Evolutionary conservation across 2,888 invertebrate genomes (phyloP), one percentile per base, ranked within the genome.

Genomic region (Timandra comae): DNA sequence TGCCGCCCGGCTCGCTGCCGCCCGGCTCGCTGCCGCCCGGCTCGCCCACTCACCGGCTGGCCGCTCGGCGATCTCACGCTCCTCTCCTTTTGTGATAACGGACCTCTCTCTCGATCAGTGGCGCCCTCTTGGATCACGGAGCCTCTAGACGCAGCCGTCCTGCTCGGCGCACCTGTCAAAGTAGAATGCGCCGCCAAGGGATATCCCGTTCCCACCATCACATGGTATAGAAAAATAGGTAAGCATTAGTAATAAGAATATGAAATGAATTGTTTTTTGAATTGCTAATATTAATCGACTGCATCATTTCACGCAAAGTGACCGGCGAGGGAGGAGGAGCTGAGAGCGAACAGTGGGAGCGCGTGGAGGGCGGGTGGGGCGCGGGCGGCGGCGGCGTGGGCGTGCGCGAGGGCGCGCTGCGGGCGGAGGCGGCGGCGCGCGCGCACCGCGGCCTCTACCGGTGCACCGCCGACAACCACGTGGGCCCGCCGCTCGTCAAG

Each of bases 401-500:
- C 8, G 51, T 46, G 3, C 38, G 37, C 9, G 66, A 85, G 63
- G 91, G 92, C 27, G 89, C 91, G 7, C 72, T 93, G 41, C 75
- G 87, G 50, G 88, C 92, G 2, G 87, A 88, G 29, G 86, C 90
- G 12, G 91, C 92, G 7, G 86, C 89, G 32, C 88, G 92, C 20
- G 86, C 88, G 43, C 91, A 90, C 52, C 91, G 91, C 63, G 95
- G 95, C 4, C 88, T 89, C 60, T 96, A 95, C 75, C 89, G 95
- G 55, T 96, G 96, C 66, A 88, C 91, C 43, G 94, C 94, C 1
- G 90, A 91, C 56, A 96, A 96, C 70, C 91, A 92, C 30, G 93
- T 96, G 41, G 95, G 95, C 1, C 88, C 91, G 12, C 92, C 93
- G 4, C 88, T 96, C 4, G 88, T 91, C 56, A 95, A 95, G 82